phyloP scores from a whole-genome alignment of 2,797 vertebrate genomes.

The Falco biarmicus region DNA sequence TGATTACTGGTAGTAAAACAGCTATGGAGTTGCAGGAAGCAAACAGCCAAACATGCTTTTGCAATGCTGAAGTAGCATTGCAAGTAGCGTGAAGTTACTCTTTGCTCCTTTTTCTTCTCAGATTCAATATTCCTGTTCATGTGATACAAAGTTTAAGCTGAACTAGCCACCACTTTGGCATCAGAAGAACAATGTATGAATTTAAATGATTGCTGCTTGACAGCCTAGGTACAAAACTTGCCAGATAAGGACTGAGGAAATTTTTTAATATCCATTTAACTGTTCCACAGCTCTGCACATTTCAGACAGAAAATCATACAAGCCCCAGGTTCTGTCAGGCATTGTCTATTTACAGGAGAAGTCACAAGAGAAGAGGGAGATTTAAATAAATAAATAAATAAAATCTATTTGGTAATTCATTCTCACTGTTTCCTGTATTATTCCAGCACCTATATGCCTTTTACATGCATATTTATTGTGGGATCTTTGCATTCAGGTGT shows the following conservation, averaged over 20 bases:
- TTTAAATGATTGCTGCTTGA: background rate
- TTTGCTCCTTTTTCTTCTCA: background rate
- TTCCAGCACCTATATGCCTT: background rate
- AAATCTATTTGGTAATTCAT: background rate
- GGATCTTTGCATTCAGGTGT: background rate
- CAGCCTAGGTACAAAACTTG: background rate
- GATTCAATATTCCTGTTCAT: background rate
- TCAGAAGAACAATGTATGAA: background rate
- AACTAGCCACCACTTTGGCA: background rate
- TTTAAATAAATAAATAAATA: background rate
- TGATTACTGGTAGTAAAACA: background rate
- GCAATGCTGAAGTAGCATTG: background rate
- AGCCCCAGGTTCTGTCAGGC: background rate
- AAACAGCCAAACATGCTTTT: background rate
- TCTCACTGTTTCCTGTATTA: background rate
- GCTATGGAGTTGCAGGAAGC: background rate
- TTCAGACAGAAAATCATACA: background rate
- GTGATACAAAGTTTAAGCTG: background rate
- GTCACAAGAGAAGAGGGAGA: background rate
- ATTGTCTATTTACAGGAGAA: background rate
- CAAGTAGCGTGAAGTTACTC: background rate
- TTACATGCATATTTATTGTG: background rate
- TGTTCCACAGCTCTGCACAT: background rate
- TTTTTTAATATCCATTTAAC: background rate
- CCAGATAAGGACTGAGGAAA: background rate